These are phyloP conservation scores for Protaetia brevitarsis DNA, from an alignment of 1,140 invertebrate species.

Conservation along the genomic window DNA sequence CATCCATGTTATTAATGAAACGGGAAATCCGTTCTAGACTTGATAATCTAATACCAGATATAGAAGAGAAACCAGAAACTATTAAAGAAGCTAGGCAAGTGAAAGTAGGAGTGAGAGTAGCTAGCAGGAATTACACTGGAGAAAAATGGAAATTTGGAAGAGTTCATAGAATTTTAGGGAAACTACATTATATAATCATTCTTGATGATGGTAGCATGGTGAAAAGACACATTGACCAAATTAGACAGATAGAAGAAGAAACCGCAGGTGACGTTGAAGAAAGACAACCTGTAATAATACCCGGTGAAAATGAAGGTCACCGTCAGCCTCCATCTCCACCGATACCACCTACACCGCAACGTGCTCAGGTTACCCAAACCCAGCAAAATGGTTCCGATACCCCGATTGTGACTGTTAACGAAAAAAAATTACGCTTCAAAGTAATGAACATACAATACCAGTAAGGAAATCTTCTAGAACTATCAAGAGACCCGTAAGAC, in stretches of 20 bases:
- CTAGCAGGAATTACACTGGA: neutral
- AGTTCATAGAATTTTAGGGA: neutral
- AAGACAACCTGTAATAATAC: conserved; percentile 21
- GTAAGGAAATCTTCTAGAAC: too few species aligned
- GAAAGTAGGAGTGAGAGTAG: neutral
- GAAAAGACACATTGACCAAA: neutral
- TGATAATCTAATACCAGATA: neutral
- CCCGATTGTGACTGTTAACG: neutral
- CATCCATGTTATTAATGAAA: neutral
- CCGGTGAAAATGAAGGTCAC: too few species aligned
- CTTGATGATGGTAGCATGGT: neutral
- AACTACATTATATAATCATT: neutral
- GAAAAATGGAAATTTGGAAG: conserved; percentile 7
- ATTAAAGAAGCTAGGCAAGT: neutral
- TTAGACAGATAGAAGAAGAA: neutral
- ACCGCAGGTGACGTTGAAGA: neutral
- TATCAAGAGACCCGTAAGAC: neutral
- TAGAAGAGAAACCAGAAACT: neutral
- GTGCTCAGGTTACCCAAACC: conserved; percentile 2
- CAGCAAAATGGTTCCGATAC: neutral
- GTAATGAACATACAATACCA: too few species aligned
- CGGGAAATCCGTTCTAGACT: neutral
- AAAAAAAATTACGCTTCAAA: too few species aligned
- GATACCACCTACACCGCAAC: too few species aligned
- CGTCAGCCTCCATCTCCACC: too few species aligned